Evolutionary conservation across 1,140 invertebrate genomes (phyloP), one percentile per base, ranked within the genome.

Genomic region (Bombyx mandarina): DNA sequence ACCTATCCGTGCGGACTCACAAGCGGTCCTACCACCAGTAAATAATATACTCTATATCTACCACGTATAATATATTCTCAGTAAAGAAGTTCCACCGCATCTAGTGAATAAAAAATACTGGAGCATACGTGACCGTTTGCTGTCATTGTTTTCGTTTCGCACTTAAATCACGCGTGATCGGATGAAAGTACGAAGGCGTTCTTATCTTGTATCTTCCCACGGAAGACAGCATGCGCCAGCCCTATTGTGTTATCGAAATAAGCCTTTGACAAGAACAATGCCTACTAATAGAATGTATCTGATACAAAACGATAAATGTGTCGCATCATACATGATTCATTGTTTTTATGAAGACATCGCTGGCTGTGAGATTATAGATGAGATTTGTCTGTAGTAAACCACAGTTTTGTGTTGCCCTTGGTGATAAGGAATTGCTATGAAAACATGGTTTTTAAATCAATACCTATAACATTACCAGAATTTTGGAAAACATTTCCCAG

Each of bases 131-230:
- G 26, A 35, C 26, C 26, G 26, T 35, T 35, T 70, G 66, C 63
- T 64, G 62, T 66, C 63, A 76, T 76, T 77, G 76, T 79, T 72
- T 63, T 69, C 45, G 54, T 66, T 77, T 73, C 73, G 65, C 78
- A 75, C 71, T 78, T 81, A 75, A 76, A 80, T 80, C 79, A 81
- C 71, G 78, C 76, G 71, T 79, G 76, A 82, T 83, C 65, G 65
- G 71, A 79, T 77, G 80, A 81, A 80, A 82, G 76, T 79, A 72
- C 67, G 62, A 75, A 71, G 63, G 67, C 62, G 60, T 63, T 50
- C 48, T 73, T 76, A 83, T 81, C 78, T 75, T 54, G 46, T 45
- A 75, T 76, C 68, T 80, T 80, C 75, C 75, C 77, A 80, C 80
- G 78, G 68, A 60, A 69, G 72, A 76, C 71, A 60, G 67, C 63